Evolutionary conservation across 2,113 vertebrate species (phyloP).

Genomic region (Cryptomyrus ogoouensis): DNA sequence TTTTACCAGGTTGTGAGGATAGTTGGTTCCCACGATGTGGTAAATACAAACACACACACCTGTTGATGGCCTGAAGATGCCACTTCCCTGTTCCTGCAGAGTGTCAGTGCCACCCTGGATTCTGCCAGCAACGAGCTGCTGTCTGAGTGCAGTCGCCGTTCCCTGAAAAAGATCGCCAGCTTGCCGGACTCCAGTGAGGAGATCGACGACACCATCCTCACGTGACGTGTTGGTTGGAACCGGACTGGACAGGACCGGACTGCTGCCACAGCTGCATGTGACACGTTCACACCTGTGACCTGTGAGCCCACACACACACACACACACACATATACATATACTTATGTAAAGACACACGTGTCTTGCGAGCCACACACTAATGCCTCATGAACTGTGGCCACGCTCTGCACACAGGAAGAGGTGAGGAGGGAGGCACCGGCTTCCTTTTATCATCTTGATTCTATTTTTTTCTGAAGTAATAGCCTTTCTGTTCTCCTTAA

Average conservation of each 20-base stretch:
- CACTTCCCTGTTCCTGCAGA: constrained; percentile 50
- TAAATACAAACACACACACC: not conserved
- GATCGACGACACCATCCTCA: constrained; percentile 93
- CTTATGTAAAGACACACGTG: not conserved
- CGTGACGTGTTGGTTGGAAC: constrained; percentile 63
- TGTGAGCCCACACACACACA: constrained; percentile 16
- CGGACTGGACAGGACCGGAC: not conserved
- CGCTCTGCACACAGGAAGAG: not conserved
- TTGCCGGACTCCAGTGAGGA: constrained; percentile 83
- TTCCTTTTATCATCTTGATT: not conserved
- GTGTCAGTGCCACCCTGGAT: constrained; percentile 80
- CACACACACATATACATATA: not conserved
- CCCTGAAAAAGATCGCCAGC: constrained; percentile 84
- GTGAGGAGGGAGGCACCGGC: not conserved
- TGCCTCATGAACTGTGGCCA: not conserved
- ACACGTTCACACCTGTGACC: constrained; percentile 11
- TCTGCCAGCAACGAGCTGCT: constrained; percentile 85
- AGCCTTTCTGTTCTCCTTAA: not conserved
- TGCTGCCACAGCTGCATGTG: not conserved
- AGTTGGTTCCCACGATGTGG: not conserved
- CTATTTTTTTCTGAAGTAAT: not conserved
- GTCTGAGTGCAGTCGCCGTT: constrained; percentile 80
- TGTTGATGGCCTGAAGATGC: not conserved
- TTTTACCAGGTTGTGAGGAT: not conserved
- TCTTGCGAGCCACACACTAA: not conserved